A percentile compares a stretch with the other conserved stretches of the same genome.
Conservation (phyloP, 1,140 invertebrate genomes). For the Trichomalopsis sarcophagae region DNA sequence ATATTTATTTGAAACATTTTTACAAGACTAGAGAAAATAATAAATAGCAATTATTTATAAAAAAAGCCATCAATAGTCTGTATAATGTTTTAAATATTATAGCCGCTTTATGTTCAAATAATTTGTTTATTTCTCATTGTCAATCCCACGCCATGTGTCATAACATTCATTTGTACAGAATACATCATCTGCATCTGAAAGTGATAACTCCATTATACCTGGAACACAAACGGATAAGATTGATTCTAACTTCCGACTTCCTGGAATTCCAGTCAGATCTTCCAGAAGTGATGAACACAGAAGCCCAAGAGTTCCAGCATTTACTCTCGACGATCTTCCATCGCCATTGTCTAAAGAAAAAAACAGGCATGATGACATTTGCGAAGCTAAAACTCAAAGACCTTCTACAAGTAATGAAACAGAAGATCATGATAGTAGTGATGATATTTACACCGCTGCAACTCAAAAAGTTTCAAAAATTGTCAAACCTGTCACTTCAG, state of each 20-base stretch:
- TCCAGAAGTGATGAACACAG: conserved; percentile 6
- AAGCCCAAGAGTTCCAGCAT: not conserved
- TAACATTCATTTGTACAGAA: conserved; percentile 51
- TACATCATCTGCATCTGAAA: conserved; percentile 46
- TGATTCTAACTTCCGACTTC: conserved; percentile 47
- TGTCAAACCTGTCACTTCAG: not conserved
- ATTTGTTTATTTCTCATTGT: conserved; percentile 7
- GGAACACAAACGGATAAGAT: conserved; percentile 54
- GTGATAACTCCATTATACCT: conserved; percentile 54
- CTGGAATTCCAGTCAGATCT: conserved; percentile 22
- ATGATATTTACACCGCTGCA: conserved; percentile 6
- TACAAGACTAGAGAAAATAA: conserved; percentile 6
- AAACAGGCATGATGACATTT: conserved; percentile 36
- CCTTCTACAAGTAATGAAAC: not conserved
- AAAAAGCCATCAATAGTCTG: not conserved
- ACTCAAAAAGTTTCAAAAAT: conserved; percentile 23
- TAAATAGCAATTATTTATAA: not conserved
- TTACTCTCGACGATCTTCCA: conserved; percentile 24
- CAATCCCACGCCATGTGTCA: not conserved
- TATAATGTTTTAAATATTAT: conserved; percentile 8
- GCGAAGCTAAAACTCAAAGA: conserved; percentile 51
- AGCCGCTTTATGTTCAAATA: not conserved
- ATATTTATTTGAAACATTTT: conserved; percentile 2
- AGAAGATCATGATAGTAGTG: conserved; percentile 12
- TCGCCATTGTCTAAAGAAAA: conserved; percentile 21